Evolutionary conservation across 2,888 invertebrate genomes (phyloP).

Genomic region (Leucozona laternaria): DNA sequence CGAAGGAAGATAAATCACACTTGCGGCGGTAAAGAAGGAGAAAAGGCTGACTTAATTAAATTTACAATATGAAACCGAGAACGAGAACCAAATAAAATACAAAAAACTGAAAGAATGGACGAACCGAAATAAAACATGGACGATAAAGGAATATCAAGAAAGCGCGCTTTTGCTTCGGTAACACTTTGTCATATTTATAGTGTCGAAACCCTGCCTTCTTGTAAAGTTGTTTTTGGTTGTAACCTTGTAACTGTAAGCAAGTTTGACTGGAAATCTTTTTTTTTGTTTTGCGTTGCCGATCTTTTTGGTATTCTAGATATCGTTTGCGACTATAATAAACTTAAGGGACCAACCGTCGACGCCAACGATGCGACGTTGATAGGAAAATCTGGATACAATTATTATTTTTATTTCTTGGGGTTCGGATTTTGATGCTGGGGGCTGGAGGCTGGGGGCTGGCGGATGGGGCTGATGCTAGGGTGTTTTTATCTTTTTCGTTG

Average conservation of each 20-base stretch:
- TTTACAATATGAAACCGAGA: conserved; percentile 16
- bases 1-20: conserved; percentile 20
- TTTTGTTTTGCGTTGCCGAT: background rate
- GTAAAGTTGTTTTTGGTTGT: background rate
- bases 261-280: background rate
- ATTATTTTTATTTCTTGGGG: conserved; percentile 38
- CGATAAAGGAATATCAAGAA: conserved; percentile 10
- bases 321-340: conserved; percentile 2
- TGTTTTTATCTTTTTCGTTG: background rate
- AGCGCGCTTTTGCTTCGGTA: conserved; percentile 4
- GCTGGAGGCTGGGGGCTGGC: too few species aligned
- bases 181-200: conserved; percentile 35
- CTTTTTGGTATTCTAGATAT: background rate
- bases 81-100: background rate
- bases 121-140: background rate
- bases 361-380: background rate
- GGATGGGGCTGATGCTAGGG: too few species aligned
- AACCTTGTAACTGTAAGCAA: background rate
- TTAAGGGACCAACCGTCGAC: conserved; percentile 13
- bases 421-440: conserved; percentile 36
- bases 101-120: background rate
- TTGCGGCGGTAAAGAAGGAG: background rate
- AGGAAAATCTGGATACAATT: conserved; percentile 18
- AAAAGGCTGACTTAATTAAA: conserved; percentile 39
- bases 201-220: background rate